phyloP scores from a whole-genome alignment of 1,140 invertebrate genomes.

The Pogonomyrmex barbatus region DNA sequence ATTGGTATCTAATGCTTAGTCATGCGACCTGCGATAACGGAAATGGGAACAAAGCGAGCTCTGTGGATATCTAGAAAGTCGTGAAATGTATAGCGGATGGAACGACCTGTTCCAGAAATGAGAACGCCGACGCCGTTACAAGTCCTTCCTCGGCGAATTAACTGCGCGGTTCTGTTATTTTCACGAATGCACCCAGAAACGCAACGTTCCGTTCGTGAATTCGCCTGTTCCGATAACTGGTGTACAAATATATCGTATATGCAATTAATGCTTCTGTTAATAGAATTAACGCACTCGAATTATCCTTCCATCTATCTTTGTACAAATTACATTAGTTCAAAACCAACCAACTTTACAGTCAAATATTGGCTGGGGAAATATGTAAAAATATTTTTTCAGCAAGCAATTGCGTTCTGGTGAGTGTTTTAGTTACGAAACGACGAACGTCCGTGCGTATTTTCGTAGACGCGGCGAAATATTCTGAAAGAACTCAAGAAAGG shows the following conservation, averaged over 20 bases:
- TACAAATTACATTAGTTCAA: too few relatives aligned
- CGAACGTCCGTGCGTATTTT: neutral
- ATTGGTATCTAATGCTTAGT: neutral
- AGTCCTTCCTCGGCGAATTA: conserved; percentile 80
- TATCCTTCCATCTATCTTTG: neutral
- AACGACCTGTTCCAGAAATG: conserved; percentile 50
- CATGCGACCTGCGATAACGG: conserved; percentile 43
- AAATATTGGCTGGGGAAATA: conserved; percentile 8
- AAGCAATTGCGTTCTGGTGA: neutral
- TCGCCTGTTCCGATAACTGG: neutral
- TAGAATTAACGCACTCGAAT: neutral
- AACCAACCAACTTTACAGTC: neutral
- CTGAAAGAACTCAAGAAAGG: neutral
- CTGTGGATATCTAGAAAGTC: conserved; percentile 40
- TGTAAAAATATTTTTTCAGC: conserved; percentile 12
- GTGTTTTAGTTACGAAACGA: conserved; percentile 1
- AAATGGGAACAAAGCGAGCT: conserved; percentile 45
- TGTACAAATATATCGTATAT: neutral
- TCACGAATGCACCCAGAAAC: conserved; percentile 65
- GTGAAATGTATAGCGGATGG: conserved; percentile 3
- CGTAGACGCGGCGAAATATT: neutral
- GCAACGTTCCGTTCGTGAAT: conserved; percentile 12
- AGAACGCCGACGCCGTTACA: conserved; percentile 78
- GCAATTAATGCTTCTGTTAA: neutral
- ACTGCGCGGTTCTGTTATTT: conserved; percentile 79